These are phyloP conservation scores for Serinus canaria DNA, from an alignment of 2,113 vertebrate species.

Conservation along the genomic window DNA sequence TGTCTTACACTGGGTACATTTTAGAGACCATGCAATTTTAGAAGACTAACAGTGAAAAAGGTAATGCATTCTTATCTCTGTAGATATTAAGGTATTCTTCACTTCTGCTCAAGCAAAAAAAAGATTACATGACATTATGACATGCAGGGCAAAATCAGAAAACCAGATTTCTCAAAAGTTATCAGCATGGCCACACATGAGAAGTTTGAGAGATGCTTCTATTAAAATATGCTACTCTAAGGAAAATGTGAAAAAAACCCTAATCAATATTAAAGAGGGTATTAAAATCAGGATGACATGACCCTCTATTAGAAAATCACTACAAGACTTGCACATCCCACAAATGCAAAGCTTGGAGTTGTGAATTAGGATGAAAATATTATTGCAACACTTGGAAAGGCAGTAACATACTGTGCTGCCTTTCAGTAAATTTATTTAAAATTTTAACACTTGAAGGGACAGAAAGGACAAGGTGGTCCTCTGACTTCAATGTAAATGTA, in stretches of 20 bases:
- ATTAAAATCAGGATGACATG: neutral
- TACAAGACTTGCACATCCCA: neutral
- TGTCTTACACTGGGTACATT: neutral
- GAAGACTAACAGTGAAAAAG: neutral
- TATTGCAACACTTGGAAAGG: neutral
- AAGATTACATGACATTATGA: neutral
- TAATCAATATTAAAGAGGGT: neutral
- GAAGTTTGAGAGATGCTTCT: neutral
- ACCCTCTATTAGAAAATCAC: neutral
- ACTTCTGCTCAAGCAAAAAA: neutral
- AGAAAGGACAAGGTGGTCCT: neutral
- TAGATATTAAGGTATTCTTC: neutral
- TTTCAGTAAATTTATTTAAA: neutral
- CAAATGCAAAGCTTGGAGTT: neutral
- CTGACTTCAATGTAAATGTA: neutral
- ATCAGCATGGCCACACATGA: neutral
- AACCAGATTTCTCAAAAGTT: neutral
- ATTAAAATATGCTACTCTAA: neutral
- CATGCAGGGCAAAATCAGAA: neutral
- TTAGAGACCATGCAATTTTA: neutral
- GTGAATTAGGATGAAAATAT: conserved; percentile 11
- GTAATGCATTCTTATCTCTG: neutral
- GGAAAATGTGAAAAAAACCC: neutral
- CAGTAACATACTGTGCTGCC: neutral
- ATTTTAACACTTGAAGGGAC: neutral